Base-by-base conservation (phyloP, 2,113 vertebrate genomes). In the Boleophthalmus pectinirostris region DNA sequence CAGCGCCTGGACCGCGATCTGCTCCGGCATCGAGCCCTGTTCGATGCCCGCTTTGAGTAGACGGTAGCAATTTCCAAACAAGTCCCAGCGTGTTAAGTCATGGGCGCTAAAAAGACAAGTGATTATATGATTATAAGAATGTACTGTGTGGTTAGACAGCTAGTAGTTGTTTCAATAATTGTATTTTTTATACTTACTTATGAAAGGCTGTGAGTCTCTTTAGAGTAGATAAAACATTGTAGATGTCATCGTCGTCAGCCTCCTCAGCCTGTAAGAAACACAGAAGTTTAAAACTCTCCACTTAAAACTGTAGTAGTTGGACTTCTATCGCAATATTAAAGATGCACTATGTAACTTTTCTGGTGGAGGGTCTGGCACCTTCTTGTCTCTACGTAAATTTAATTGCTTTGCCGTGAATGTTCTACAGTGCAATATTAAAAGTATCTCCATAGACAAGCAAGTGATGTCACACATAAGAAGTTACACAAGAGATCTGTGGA, bases 21-120 rank as follows among this genome's bases (percentile, higher is more conserved):
- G 98, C 91, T 99, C 98, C 38, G 97, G 96, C 98, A 99, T 99
- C 70, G 97, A 97, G 92, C 97, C 98, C 61, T 98, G 98, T 88
- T 99, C 98, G 87, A 99, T 98, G 85, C 97, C 98, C 82, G 96
- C 96, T 90, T 97, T 96, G 80, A 99, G 91, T 80, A 99, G 93
- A 89, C 97, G 95, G 92, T 99, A 99, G 93, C 98, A 99, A 91
- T 95, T 98, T 76, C 96, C 96, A 90, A 99, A 99, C 35, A 99
- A 92, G 90, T 99, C 98, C 98, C 98, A 99, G 85, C 96, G 95
- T 1, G 98, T 99, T 79, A 99, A 94, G 89, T 99, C 98, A 45
- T 99, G 98, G 53, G 98, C 98, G 5, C 98, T 99, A 85, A 90
- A 16, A 3, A 2, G 18, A 80, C 51, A 69, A 61, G 18, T 45